Conservation (phyloP, 2,113 vertebrate genomes). For the Nibea coibor region DNA sequence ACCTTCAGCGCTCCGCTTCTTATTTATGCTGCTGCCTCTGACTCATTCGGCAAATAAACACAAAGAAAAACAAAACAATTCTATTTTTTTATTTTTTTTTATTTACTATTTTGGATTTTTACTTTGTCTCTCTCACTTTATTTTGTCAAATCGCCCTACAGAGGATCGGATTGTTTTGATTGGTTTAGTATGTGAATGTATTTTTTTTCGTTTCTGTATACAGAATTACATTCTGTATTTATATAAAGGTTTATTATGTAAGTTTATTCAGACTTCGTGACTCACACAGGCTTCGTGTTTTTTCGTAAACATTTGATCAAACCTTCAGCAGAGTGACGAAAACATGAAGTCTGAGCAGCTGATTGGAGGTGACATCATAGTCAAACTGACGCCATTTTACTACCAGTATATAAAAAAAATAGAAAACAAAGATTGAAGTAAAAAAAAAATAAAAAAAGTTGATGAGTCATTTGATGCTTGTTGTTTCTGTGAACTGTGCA, state of each 20-base stretch:
- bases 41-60: not conserved
- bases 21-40: not conserved
- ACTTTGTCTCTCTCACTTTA: not conserved
- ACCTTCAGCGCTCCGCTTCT: conserved; percentile 1
- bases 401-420: not conserved
- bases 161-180: not conserved
- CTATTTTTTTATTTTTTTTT: too few species aligned
- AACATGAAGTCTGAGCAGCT: not conserved
- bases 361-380: conserved; percentile 2
- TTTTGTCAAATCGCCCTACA: conserved; percentile 59
- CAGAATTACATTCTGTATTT: not conserved
- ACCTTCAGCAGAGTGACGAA: not conserved
- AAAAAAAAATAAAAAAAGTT: too few species aligned
- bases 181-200: not conserved
- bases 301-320: not conserved
- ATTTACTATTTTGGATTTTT: too few species aligned
- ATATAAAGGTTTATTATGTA: not conserved
- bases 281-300: too few species aligned
- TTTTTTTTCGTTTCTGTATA: accelerated
- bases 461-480: too few species aligned
- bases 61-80: not conserved
- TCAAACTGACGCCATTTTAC: not conserved
- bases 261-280: too few species aligned
- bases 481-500: too few species aligned
- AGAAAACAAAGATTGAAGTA: too few species aligned